Conservation (phyloP, 2,888 invertebrate species). For the Lithophane leautieri region DNA sequence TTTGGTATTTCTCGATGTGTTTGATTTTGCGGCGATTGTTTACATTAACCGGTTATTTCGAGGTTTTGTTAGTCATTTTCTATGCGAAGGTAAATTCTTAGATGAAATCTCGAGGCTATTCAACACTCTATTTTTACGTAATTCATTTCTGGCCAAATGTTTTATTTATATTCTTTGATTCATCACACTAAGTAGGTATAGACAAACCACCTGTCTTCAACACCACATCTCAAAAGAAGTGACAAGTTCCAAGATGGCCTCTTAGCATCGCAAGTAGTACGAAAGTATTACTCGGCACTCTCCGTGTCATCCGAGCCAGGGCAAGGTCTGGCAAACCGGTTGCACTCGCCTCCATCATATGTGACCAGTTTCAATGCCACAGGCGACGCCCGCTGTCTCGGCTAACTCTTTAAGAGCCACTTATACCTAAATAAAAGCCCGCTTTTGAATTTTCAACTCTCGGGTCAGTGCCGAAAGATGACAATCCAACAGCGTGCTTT, state of each 20-base stretch:
- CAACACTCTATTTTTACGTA: neutral
- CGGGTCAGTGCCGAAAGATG: neutral
- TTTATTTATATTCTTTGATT: neutral
- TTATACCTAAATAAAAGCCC: neutral
- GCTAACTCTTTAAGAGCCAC: slow-evolving; percentile 11
- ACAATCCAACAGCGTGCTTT: neutral
- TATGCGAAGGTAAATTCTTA: neutral
- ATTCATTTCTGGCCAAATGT: neutral
- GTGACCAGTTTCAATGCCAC: slow-evolving; percentile 62
- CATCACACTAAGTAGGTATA: neutral
- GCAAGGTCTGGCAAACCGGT: slow-evolving; percentile 63
- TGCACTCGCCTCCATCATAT: slow-evolving; percentile 25
- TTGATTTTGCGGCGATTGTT: slow-evolving; percentile 44
- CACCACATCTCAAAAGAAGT: neutral
- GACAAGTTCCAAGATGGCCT: slow-evolving; percentile 34
- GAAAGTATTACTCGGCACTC: slow-evolving; percentile 57
- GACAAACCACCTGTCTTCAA: neutral
- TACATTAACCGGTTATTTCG: slow-evolving; percentile 30
- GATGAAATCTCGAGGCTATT: neutral
- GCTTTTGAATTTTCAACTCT: neutral
- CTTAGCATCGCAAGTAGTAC: slow-evolving; percentile 29
- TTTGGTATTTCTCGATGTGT: slow-evolving; percentile 41
- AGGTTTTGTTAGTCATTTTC: slow-evolving; percentile 11
- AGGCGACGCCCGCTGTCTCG: slow-evolving; percentile 35
- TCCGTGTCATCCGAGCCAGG: slow-evolving; percentile 57